phyloP scores from a whole-genome alignment of 1,140 invertebrate species.

The Heliconius eleuchia region DNA sequence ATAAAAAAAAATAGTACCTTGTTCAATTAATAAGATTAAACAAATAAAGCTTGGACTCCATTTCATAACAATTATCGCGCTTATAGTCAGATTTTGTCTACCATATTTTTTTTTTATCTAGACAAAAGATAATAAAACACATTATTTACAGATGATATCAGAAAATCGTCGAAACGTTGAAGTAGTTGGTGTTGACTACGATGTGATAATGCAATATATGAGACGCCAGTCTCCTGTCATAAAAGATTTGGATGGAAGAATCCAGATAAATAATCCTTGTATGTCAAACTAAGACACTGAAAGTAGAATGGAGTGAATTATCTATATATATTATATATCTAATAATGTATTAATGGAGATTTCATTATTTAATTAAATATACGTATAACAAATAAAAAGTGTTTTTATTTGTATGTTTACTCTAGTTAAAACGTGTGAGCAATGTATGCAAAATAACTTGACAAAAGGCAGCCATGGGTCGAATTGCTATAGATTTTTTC shows the following conservation, averaged over 20 bases:
- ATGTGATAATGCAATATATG: constrained; percentile 58
- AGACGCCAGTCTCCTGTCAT: constrained; percentile 53
- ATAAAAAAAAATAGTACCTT: no score
- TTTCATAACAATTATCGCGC: no score
- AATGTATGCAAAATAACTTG: no score
- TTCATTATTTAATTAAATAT: neutral
- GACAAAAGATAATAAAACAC: neutral
- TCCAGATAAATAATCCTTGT: constrained; percentile 63
- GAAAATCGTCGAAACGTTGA: constrained; percentile 60
- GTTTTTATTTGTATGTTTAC: neutral
- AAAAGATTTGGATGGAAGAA: constrained; percentile 59
- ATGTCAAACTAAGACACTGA: constrained; percentile 3
- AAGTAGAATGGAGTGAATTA: neutral
- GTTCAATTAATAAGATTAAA: no score
- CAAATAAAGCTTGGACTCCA: no score
- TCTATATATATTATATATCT: neutral
- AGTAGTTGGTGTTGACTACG: constrained; percentile 61
- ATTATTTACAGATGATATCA: constrained; percentile 60
- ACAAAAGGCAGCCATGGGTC: neutral
- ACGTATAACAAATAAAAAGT: neutral
- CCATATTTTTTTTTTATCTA: neutral
- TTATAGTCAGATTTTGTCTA: neutral
- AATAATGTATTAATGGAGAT: neutral
- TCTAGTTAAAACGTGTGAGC: neutral
- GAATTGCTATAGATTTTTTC: neutral